Conservation (phyloP, 2,888 invertebrate genomes). For the Deilephila elpenor region DNA sequence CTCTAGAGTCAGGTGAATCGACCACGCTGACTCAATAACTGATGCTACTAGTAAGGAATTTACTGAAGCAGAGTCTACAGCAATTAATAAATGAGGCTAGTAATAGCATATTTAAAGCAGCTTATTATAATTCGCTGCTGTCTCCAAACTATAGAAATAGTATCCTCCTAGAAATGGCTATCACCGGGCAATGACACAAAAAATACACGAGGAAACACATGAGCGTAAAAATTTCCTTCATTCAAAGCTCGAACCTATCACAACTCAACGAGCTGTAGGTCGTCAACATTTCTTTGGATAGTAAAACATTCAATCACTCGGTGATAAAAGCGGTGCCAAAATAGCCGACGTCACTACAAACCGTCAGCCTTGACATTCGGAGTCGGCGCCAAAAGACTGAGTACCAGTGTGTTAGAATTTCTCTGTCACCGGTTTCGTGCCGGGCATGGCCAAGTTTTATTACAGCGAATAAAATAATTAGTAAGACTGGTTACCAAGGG, state of each 20-base stretch:
- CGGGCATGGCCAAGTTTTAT: neutral
- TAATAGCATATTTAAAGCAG: too few species aligned
- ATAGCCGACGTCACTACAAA: slow-evolving; percentile 36
- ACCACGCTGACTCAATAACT: too few species aligned
- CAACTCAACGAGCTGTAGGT: neutral
- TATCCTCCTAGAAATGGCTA: too few species aligned
- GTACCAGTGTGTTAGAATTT: neutral
- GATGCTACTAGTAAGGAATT: too few species aligned
- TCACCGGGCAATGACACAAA: neutral
- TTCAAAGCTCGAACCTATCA: neutral
- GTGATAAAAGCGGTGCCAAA: slow-evolving; percentile 10
- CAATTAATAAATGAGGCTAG: too few species aligned
- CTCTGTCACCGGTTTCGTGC: neutral
- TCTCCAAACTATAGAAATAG: too few species aligned
- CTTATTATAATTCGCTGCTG: too few species aligned
- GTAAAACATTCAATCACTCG: neutral
- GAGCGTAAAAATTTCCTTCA: neutral
- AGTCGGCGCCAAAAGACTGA: slow-evolving; percentile 18
- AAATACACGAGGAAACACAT: neutral
- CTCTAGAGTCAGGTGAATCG: too few species aligned
- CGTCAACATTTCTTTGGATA: neutral
- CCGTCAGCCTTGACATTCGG: slow-evolving; percentile 43
- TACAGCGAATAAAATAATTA: too few species aligned
- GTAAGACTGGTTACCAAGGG: too few species aligned
- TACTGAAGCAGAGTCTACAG: too few species aligned